These are phyloP conservation scores for Harmothoe impar DNA, from an alignment of 2,888 invertebrate genomes.

Conservation along the genomic window DNA sequence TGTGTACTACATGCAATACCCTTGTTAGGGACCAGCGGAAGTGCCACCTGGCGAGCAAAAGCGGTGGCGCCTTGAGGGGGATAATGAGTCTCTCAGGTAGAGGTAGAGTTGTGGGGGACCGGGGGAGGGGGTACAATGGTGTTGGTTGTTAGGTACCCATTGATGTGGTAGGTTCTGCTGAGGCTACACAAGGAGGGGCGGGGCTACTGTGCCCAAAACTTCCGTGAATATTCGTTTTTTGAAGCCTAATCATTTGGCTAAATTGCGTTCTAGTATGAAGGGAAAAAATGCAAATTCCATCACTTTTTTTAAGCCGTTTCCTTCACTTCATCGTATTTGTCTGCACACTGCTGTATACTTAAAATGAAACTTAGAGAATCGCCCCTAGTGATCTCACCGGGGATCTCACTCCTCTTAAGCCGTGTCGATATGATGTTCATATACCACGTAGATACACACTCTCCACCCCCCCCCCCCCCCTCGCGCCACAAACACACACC, in stretches of 20 bases:
- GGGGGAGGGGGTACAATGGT: not conserved
- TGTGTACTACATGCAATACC: not conserved
- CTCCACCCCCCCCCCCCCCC: not conserved
- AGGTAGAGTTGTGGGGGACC: not conserved
- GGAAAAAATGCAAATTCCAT: too few relatives aligned
- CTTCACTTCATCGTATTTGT: too few relatives aligned
- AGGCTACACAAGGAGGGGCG: not conserved
- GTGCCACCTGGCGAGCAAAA: not conserved
- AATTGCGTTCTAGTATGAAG: too few relatives aligned
- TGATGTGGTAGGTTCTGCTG: not conserved
- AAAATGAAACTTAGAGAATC: too few relatives aligned
- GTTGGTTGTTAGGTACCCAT: slow-evolving; percentile 38
- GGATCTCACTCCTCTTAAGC: not conserved
- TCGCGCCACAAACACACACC: not conserved
- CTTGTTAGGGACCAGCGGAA: not conserved
- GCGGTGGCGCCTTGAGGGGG: not conserved
- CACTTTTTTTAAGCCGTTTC: too few relatives aligned
- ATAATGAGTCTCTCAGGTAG: not conserved
- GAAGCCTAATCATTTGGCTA: too few relatives aligned
- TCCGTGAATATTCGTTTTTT: not conserved
- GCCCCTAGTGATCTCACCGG: too few relatives aligned
- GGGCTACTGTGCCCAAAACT: not conserved
- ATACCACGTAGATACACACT: not conserved
- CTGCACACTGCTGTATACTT: too few relatives aligned
- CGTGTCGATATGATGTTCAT: slow-evolving; percentile 33